A percentile compares a stretch with the other conserved stretches of the same genome.
These are phyloP conservation scores for Deroplatys truncata DNA, from an alignment of 2,888 invertebrate species.

Conservation along the genomic window DNA sequence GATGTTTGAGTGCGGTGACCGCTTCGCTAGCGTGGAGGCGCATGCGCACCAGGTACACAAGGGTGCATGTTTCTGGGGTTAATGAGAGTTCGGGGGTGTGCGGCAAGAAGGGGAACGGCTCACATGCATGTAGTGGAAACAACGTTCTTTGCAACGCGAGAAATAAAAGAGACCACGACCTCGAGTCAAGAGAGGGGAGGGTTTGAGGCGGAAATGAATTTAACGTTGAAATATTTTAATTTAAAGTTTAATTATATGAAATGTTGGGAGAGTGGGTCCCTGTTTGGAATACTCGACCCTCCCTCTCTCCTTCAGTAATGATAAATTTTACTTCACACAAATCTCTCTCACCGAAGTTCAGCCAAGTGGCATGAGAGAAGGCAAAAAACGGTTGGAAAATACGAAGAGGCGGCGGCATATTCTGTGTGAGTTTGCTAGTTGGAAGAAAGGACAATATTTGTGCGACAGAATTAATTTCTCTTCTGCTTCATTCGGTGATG, in stretches of 20 bases:
- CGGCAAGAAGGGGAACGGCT: neutral
- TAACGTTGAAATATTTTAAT: conserved; percentile 2
- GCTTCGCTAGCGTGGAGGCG: too few species aligned
- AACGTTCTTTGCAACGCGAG: neutral
- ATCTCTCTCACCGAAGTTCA: neutral
- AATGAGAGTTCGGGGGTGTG: neutral
- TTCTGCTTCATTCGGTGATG: neutral
- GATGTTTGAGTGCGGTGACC: neutral
- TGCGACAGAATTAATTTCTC: neutral
- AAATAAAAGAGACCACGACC: neutral
- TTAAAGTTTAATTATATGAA: conserved; percentile 9
- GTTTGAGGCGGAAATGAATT: neutral
- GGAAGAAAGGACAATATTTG: neutral
- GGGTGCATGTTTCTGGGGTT: neutral
- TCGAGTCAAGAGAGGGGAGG: neutral
- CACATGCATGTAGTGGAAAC: neutral
- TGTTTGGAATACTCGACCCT: neutral
- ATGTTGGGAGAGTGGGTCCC: neutral
- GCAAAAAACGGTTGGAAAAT: neutral
- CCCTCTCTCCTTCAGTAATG: neutral
- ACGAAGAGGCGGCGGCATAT: neutral
- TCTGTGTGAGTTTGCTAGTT: neutral
- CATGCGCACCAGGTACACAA: neutral
- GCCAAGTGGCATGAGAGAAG: neutral
- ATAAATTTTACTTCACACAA: neutral